Conservation (phyloP, 2,113 vertebrate genomes). For the Sinocyclocheilus anshuiensis region DNA sequence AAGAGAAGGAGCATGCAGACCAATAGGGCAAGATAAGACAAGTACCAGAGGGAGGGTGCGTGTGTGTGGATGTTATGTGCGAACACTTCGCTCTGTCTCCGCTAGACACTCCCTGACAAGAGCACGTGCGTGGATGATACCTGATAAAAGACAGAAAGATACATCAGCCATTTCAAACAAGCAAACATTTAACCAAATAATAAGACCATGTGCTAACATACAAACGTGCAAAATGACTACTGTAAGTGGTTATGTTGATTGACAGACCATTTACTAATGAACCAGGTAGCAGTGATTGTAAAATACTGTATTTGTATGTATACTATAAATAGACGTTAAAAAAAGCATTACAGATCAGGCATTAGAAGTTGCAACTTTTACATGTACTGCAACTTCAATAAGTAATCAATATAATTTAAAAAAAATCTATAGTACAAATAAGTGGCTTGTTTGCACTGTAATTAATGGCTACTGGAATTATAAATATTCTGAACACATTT, state of each 20-base stretch:
- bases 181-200: not conserved
- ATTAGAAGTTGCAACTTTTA: not conserved
- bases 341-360: not conserved
- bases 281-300: not conserved
- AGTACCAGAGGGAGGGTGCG: slow-evolving; percentile 41
- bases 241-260: not conserved
- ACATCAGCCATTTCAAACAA: slow-evolving; percentile 9
- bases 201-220: not conserved
- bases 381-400: not conserved
- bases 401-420: not conserved
- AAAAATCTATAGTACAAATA: not conserved
- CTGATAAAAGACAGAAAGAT: slow-evolving; percentile 64
- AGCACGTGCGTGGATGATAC: slow-evolving; percentile 94
- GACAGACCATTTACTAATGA: not conserved
- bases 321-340: too few species aligned
- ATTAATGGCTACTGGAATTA: not conserved
- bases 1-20: not conserved
- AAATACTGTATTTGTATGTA: not conserved
- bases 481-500: not conserved
- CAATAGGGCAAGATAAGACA: slow-evolving; percentile 10
- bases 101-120: slow-evolving; percentile 95
- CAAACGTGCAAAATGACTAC: not conserved
- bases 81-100: slow-evolving; percentile 93
- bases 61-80: slow-evolving; percentile 82
- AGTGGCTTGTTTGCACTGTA: not conserved